Evolutionary conservation across 2,113 vertebrate genomes (phyloP), one percentile per base, ranked within the genome.

Genomic region (Australoheros scitulus): DNA sequence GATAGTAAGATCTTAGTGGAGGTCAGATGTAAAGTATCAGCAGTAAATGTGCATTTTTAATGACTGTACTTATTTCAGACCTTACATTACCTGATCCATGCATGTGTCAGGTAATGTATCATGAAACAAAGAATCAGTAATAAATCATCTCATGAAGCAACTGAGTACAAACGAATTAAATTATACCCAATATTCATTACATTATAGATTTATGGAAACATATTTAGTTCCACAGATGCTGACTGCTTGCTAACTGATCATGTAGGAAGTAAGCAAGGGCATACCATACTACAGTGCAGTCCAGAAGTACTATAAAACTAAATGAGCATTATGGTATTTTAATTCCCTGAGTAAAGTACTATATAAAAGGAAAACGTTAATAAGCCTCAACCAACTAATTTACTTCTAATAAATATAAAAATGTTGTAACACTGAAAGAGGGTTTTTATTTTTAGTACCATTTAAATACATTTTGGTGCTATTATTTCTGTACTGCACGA

Each of bases 1-100:
- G 70, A 79, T n/a, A 18, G 70, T 36, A 68, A 50, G 57, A 79
- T 83, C 32, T 85, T 59, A 68, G 36, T 85, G 61, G 4, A 77
- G 64, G 75, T 36, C 38, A 80, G 70, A 81, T 74, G 64, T 13
- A 68, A 41, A 68, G 56, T 5, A 59, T 74, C 36, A 58, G 26
- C 22, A 17, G 58, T 60, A 59, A 74, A 78, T 79, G 11, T 75
- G 56, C 58, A 9, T 61, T 8, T n/a, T 24, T 32, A 77, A 26
- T 65, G 22, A 34, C 29, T 64, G 26, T 56, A 34, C 36, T 38
- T 38, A 38, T 38, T 38, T 38, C 36, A 38, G 36, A 38, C 36
- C 36, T 38, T 38, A 9, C 8, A 10, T 38, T 38, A 9, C 36
- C 36, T 38, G 36, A 34, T 56, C n/a, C 9, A 17, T 20, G 18